phyloP scores from a whole-genome alignment of 2,888 invertebrate genomes.

The Volucella bombylans region DNA sequence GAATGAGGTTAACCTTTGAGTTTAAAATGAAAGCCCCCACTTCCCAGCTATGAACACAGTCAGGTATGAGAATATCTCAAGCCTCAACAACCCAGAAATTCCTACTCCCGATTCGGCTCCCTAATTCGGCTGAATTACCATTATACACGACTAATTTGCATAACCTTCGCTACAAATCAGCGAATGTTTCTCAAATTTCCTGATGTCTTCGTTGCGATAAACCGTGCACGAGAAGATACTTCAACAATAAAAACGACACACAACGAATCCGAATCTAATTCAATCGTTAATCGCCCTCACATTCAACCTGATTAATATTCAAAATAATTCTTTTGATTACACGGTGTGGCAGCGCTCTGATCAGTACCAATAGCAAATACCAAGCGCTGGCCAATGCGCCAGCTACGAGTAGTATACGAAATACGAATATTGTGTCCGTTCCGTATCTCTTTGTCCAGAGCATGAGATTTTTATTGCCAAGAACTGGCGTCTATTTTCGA shows the following conservation, averaged over 20 bases:
- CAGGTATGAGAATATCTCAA: not conserved
- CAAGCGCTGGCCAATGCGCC: too few species aligned
- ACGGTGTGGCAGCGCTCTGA: conserved; percentile 6
- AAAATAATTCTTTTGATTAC: conserved; percentile 73
- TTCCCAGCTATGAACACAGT: not conserved
- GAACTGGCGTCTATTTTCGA: conserved; percentile 62
- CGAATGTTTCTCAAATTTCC: conserved; percentile 53
- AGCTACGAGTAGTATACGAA: too few species aligned
- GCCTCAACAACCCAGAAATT: not conserved
- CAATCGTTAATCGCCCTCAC: conserved; percentile 70
- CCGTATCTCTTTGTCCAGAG: too few species aligned
- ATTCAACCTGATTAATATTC: conserved; percentile 74
- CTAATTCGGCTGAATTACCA: conserved; percentile 54
- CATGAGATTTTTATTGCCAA: conserved; percentile 48
- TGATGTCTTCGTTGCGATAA: conserved; percentile 70
- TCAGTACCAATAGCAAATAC: too few species aligned
- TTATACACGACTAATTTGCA: conserved; percentile 61
- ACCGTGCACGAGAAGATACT: conserved; percentile 21
- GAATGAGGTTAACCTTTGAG: conserved; percentile 4
- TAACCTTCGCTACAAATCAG: conserved; percentile 72
- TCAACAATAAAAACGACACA: conserved; percentile 7
- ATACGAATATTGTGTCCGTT: too few species aligned
- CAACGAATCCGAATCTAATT: conserved; percentile 37
- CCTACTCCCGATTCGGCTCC: conserved; percentile 54
- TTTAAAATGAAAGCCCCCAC: not conserved